phyloP scores from a whole-genome alignment of 2,888 invertebrate species.

The Abscondita cerata region DNA sequence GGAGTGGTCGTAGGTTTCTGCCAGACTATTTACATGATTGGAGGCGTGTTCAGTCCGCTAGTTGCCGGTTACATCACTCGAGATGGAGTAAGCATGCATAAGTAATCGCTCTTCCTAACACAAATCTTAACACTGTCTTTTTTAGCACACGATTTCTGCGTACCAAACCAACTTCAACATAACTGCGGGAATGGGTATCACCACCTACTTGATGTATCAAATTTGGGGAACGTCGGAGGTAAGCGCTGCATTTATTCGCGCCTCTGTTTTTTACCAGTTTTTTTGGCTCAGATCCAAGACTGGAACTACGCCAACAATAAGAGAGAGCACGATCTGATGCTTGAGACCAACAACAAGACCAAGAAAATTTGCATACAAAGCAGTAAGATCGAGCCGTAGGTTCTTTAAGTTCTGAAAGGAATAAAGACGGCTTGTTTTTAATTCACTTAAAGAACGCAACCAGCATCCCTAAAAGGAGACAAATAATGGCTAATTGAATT shows the following conservation, averaged over 20 bases:
- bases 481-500: too few species aligned
- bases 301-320: too few species aligned
- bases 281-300: too few species aligned
- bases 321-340: too few species aligned
- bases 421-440: too few species aligned
- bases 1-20: constrained; percentile 76
- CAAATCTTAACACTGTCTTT: not conserved
- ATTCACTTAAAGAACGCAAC: too few species aligned
- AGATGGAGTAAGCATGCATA: constrained; percentile 60
- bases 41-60: constrained; percentile 72
- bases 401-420: too few species aligned
- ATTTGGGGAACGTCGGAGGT: constrained; percentile 10
- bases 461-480: too few species aligned
- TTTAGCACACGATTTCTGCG: constrained; percentile 10
- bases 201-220: constrained; percentile 5
- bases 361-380: too few species aligned
- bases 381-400: too few species aligned
- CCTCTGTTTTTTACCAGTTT: too few species aligned
- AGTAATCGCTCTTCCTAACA: not conserved
- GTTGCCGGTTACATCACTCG: constrained; percentile 68
- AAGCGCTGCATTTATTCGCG: not conserved
- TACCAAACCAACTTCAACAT: constrained; percentile 8
- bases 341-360: too few species aligned
- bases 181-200: constrained; percentile 1
- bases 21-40: constrained; percentile 78